Evolutionary conservation across 2,797 vertebrate genomes (phyloP).

Genomic region (Microtus agrestis): DNA sequence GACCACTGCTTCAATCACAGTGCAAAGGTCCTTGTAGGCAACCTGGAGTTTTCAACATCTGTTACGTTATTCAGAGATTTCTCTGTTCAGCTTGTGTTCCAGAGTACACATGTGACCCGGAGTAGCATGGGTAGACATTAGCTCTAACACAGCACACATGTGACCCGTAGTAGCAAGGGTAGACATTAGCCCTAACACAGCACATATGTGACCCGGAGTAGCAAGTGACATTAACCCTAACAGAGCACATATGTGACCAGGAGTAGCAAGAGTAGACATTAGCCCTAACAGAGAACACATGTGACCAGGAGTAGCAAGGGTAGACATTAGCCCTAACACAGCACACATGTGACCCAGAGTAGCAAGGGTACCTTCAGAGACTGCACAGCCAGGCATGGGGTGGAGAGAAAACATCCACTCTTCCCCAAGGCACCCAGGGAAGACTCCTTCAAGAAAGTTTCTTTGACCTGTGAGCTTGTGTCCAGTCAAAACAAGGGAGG

Average conservation of each 20-base stretch:
- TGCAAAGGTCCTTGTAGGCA: background rate
- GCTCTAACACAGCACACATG: background rate
- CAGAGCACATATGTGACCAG: background rate
- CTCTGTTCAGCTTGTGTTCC: background rate
- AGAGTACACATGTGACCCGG: background rate
- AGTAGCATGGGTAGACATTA: background rate
- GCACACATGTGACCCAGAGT: too few species aligned
- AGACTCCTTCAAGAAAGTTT: background rate
- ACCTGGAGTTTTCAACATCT: background rate
- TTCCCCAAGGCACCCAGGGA: background rate
- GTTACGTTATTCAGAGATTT: background rate
- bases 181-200: background rate
- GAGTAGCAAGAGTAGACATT: too few species aligned
- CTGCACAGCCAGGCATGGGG: background rate
- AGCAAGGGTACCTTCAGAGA: background rate
- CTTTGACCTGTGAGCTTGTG: background rate
- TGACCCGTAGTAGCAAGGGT: background rate
- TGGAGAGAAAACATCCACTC: background rate
- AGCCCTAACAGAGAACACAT: background rate
- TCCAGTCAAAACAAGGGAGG: background rate
- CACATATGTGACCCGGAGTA: background rate
- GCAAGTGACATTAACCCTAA: background rate
- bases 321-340: background rate
- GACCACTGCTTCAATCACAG: background rate
- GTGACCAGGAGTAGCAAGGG: background rate